phyloP scores from a whole-genome alignment of 2,888 invertebrate genomes.

The Aproaerema taeniolella region DNA sequence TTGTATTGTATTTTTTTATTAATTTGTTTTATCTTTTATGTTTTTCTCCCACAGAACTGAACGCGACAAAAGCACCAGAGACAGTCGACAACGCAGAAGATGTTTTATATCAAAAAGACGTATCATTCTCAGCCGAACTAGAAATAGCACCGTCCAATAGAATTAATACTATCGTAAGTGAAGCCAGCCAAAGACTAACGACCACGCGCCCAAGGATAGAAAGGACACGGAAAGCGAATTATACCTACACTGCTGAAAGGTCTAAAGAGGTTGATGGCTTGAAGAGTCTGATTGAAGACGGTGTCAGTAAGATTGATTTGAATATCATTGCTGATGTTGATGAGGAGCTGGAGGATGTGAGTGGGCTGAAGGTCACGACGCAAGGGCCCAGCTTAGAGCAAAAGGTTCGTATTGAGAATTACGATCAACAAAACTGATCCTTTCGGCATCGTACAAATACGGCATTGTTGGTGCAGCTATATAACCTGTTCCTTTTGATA shows the following conservation, averaged over 20 bases:
- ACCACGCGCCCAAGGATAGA: constrained; percentile 25
- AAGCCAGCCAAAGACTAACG: constrained; percentile 38
- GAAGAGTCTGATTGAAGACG: constrained; percentile 63
- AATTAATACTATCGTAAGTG: constrained; percentile 55
- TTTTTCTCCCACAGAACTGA: constrained; percentile 84
- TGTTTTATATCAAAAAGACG: constrained; percentile 86
- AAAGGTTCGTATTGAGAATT: constrained; percentile 71
- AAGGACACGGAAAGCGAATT: constrained; percentile 30
- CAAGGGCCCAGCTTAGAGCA: constrained; percentile 82
- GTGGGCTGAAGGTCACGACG: constrained; percentile 60
- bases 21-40: too few species aligned
- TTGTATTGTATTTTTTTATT: too few species aligned
- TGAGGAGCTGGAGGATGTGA: constrained; percentile 36
- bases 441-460: too few species aligned
- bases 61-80: constrained; percentile 80
- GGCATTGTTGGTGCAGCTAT: too few species aligned
- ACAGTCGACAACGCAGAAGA: constrained; percentile 78
- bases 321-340: constrained; percentile 60
- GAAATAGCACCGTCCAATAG: constrained; percentile 75
- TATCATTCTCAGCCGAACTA: constrained; percentile 86
- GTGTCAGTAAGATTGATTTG: constrained; percentile 60
- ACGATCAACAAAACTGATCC: background rate
- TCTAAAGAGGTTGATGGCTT: constrained; percentile 60
- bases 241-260: constrained; percentile 47
- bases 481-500: too few species aligned